Base-by-base conservation (phyloP, 1,140 invertebrate genomes). In the Caenorhabditis latens region DNA sequence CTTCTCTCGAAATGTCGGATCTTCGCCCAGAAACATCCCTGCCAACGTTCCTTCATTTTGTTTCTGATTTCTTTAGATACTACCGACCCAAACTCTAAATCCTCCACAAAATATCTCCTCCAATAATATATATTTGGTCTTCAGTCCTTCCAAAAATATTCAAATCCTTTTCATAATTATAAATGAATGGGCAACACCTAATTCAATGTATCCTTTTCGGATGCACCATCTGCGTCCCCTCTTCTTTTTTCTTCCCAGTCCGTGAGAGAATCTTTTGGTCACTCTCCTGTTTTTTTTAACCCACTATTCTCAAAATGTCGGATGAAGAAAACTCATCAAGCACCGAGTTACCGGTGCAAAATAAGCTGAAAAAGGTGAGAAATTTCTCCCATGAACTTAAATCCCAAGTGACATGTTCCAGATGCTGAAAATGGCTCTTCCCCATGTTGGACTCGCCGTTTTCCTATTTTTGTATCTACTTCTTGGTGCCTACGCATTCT, bases 381-480 rank as follows among this genome's bases (percentile, higher is more conserved):
- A 32, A 32, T 32, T 32, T 1, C 32, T n/a, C 32, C 32, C 9
- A 3, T 14, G 8, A 50, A 50, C 42, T 13, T 24, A 79, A 50
- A 50, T 11, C 0, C 2, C 21, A 6, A 32, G 2, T 24, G 6
- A 46, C 3, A n/a, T 16, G 7, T 87, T 88, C 88, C 58, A 89
- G 88, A 50, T 85, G 82, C 16, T 88, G 21, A 89, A 89, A 83
- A 89, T 89, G 65, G 88, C 88, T 13, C 87, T 89, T 40, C 88
- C 88, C 19, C 88, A 89, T 63, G 42, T 89, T 32, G 88, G 88
- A 2, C 65, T 89, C 13, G 75, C 75, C 46, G 89, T 89, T 14
- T 89, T 89, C 43, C 58, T 89, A 19, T 89, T 89, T 71, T 9
- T 88, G 16, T 89, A 87, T 82, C 88, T 89, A 8, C 58, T 89